These are phyloP conservation scores for Merops nubicus DNA, from an alignment of 2,113 vertebrate genomes.

Conservation along the genomic window DNA sequence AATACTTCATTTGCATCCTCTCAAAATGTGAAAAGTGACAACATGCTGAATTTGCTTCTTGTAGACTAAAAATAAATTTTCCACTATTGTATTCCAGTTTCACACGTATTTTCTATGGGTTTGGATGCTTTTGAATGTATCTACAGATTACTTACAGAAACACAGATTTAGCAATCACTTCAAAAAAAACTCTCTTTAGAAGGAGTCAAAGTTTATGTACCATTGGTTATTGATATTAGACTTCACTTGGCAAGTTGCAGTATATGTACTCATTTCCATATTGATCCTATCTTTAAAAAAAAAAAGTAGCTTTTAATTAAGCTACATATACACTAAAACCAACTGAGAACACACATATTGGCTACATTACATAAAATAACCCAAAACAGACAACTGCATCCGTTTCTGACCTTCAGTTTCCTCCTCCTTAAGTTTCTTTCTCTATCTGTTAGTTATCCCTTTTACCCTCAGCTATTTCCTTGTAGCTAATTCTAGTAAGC, in stretches of 20 bases:
- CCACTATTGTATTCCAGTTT: background rate
- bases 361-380: background rate
- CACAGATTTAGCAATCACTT: background rate
- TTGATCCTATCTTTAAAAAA: background rate
- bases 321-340: background rate
- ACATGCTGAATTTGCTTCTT: background rate
- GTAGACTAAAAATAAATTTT: background rate
- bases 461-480: background rate
- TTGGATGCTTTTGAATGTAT: background rate
- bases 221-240: background rate
- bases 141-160: background rate
- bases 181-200: background rate
- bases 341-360: background rate
- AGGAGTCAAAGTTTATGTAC: background rate
- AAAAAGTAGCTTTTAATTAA: background rate
- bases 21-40: background rate
- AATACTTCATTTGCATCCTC: background rate
- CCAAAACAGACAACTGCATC: background rate
- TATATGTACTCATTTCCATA: background rate
- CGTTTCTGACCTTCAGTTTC: background rate
- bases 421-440: background rate
- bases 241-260: background rate
- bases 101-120: background rate
- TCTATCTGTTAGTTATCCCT: background rate
- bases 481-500: background rate